Evolutionary conservation across 2,113 vertebrate genomes (phyloP), one percentile per base, ranked within the genome.

Genomic region (Channa argus): DNA sequence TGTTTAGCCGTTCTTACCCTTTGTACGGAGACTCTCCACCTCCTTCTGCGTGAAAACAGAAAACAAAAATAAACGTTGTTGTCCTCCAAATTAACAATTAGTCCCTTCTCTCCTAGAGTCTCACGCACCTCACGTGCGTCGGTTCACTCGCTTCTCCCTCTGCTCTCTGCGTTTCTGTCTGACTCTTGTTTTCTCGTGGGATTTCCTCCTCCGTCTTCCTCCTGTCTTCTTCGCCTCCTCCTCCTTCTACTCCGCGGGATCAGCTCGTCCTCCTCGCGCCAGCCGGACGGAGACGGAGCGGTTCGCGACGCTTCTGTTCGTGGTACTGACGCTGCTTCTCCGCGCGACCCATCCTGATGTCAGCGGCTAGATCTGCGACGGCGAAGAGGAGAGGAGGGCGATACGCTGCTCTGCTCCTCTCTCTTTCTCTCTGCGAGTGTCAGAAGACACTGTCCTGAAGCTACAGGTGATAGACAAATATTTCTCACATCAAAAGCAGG

Each of bases 261-360:
- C 85, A 89, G 71, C 84, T 82, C 9, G 77, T 87, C 60, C 64
- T 86, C 80, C 82, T 74, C 77, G 79, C 81, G 68, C 68, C 85
- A 69, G 69, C 74, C 51, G 83, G 50, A 76, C 83, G 56, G 61
- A 73, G 65, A 64, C 79, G 54, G 64, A 71, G 80, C 71, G 70
- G 64, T 75, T 62, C 56, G 79, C 34, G 63, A 52, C 46, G 82
- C 72, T 44, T 10, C 13, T 63, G 60, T 45, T 44, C 2, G 14
- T 49, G 82, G 11, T 67, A 79, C 34, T 54, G 76, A 11, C 62
- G 77, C 52, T 53, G 60, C 67, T 33, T 3, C 80, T 67, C 77
- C 44, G 79, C 56, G 69, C 52, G 69, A 58, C 37, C 38, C 88
- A 90, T 88, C 54, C 62, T 68, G 77, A n/a, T 49, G 72, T 34